These are phyloP conservation scores for Eulemur rufifrons DNA, from an alignment of 2,113 vertebrate genomes.

Conservation along the genomic window DNA sequence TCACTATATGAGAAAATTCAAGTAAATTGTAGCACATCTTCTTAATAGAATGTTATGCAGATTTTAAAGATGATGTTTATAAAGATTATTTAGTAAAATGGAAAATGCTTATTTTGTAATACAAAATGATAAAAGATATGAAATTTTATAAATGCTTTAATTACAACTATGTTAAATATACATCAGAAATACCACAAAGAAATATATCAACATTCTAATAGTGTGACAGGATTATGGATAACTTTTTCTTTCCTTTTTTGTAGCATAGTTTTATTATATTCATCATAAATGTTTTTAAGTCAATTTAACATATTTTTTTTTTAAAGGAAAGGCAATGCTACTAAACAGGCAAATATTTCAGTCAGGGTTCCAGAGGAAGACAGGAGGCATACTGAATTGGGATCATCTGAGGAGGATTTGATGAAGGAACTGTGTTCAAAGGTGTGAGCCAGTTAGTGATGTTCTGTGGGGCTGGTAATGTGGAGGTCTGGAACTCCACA, in stretches of 20 bases:
- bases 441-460: background rate
- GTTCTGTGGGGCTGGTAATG: background rate
- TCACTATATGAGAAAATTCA: slow-evolving; percentile 51
- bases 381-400: background rate
- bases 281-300: background rate
- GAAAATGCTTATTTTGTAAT: slow-evolving; percentile 61
- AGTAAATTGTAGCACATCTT: background rate
- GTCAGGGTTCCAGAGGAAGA: background rate
- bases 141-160: slow-evolving; percentile 47
- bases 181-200: slow-evolving; percentile 40
- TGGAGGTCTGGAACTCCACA: background rate
- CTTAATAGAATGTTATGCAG: slow-evolving; percentile 37
- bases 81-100: slow-evolving; percentile 34
- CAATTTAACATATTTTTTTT: background rate
- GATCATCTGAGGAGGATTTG: background rate
- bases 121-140: slow-evolving; percentile 38
- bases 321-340: background rate
- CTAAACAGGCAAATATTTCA: slow-evolving; percentile 18
- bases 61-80: slow-evolving; percentile 49
- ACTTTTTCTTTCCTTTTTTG: slow-evolving; percentile 1
- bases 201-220: slow-evolving; percentile 29
- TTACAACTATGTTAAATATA: slow-evolving; percentile 21
- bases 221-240: background rate
- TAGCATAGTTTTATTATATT: slow-evolving; percentile 36
- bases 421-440: background rate